Evolutionary conservation across 2,113 vertebrate species (phyloP).

Genomic region (Nannobrachium achirus): DNA sequence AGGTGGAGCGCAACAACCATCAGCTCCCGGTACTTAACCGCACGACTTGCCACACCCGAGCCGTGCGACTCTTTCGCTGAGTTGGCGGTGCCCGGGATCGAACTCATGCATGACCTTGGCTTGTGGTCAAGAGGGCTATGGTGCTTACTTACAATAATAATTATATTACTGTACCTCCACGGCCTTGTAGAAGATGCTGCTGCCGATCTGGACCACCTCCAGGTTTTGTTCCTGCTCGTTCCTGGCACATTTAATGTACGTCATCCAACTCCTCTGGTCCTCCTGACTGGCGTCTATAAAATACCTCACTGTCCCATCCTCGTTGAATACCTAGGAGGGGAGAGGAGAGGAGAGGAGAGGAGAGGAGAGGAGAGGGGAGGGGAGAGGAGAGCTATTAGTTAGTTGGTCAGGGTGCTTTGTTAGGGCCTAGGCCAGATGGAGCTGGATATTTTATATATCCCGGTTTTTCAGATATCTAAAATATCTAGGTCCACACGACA

Average conservation of each 20-base stretch:
- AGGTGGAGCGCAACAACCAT: too few relatives aligned
- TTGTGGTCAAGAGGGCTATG: too few relatives aligned
- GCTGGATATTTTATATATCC: too few relatives aligned
- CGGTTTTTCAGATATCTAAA: too few relatives aligned
- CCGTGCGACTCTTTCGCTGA: too few relatives aligned
- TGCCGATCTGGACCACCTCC: conserved; percentile 95
- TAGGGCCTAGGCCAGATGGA: background rate
- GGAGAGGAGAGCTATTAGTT: background rate
- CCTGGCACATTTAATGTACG: conserved; percentile 95
- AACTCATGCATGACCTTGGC: too few relatives aligned
- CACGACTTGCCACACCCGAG: too few relatives aligned
- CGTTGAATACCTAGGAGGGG: conserved; percentile 88
- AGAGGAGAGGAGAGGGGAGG: background rate
- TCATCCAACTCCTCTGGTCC: conserved; percentile 99
- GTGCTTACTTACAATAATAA: too few relatives aligned
- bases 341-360: background rate
- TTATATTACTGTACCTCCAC: conserved; percentile 82
- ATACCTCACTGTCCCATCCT: conserved; percentile 90
- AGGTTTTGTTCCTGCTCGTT: conserved; percentile 98
- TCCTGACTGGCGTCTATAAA: conserved; percentile 97
- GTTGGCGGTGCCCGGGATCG: too few relatives aligned
- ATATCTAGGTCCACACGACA: too few relatives aligned
- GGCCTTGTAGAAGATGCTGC: conserved; percentile 97
- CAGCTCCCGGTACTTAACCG: too few relatives aligned
- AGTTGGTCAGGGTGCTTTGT: background rate